Base-by-base conservation (phyloP, 1,140 invertebrate genomes). In the Stegodyphus mimosarum region DNA sequence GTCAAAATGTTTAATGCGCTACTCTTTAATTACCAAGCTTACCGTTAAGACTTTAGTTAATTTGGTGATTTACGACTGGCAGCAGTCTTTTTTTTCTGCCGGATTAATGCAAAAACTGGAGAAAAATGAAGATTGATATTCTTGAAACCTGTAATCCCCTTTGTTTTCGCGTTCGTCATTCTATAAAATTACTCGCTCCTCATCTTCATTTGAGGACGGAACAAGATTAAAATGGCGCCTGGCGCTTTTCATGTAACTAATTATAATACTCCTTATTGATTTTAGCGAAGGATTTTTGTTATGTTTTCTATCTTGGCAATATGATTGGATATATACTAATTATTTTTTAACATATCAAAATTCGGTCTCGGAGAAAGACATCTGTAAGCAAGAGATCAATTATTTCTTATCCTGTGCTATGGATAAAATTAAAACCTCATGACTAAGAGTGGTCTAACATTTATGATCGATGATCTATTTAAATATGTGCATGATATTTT, bases 51-150 rank as follows among this genome's bases (percentile, higher is more conserved):
- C 76, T 79, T 64, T 66, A 69, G 76, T 79, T 79, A 70, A 79
- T 79, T 79, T 79, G 55, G 76, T 70, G 66, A 79, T 79, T 79
- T 79, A 79, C 66, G 76, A 66, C 66, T 53, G 76, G 17, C 76
- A 67, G 75, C 33, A 33, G 33, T 33, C 33, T 33, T 33, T 60
- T 60, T 60, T 53, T 79, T 79, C 55, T 55, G 53, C 53, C 66
- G 76, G 64, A 70, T 79, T 79, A 79, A 63, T 49, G 76, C 33
- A 70, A 64, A 77, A 70, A 69, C 76, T 70, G 17, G 18, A 17
- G 49, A 70, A 79, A 79, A 79, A 79, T 70, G 66, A 79, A 79
- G 76, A 79, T 79, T 70, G 76, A 79, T 79, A 79, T 79, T 79
- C 76, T 33, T 79, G 76, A 79, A 70, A 69, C 50, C 76, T 70